phyloP scores from a whole-genome alignment of 1,140 invertebrate species.

The Babylonia areolata region DNA sequence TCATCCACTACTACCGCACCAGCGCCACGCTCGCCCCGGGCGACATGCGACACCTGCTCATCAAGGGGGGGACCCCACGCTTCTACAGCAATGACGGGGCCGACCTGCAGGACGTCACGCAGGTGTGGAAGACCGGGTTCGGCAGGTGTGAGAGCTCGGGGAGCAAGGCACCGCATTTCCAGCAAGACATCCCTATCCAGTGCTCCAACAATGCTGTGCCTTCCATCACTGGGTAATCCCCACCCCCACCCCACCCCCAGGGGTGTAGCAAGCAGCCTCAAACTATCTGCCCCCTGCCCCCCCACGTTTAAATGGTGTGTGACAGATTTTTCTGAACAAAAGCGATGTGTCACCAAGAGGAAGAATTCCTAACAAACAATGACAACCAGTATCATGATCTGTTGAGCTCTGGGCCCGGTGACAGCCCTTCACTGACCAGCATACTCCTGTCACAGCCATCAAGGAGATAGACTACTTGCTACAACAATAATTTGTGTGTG shows the following conservation, averaged over 20 bases:
- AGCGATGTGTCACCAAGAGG: no score
- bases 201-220: background rate
- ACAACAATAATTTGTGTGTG: no score
- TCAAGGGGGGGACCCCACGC: slow-evolving; percentile 34
- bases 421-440: no score
- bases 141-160: slow-evolving; percentile 60
- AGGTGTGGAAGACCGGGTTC: slow-evolving; percentile 69
- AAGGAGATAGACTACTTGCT: no score
- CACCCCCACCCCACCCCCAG: no score
- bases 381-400: no score
- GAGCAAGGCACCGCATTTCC: slow-evolving; percentile 56
- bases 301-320: background rate
- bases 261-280: no score
- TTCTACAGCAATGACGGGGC: slow-evolving; percentile 50
- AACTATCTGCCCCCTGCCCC: no score
- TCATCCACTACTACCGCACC: slow-evolving; percentile 58
- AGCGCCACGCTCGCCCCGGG: slow-evolving; percentile 35
- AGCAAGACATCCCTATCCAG: slow-evolving; percentile 23
- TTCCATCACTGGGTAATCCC: background rate
- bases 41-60: slow-evolving; percentile 49
- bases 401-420: no score
- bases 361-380: no score
- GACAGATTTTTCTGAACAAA: no score
- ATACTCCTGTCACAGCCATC: no score
- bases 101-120: slow-evolving; percentile 56